Base-by-base conservation (phyloP, 2,888 invertebrate species). In the Acrobasis consociella region DNA sequence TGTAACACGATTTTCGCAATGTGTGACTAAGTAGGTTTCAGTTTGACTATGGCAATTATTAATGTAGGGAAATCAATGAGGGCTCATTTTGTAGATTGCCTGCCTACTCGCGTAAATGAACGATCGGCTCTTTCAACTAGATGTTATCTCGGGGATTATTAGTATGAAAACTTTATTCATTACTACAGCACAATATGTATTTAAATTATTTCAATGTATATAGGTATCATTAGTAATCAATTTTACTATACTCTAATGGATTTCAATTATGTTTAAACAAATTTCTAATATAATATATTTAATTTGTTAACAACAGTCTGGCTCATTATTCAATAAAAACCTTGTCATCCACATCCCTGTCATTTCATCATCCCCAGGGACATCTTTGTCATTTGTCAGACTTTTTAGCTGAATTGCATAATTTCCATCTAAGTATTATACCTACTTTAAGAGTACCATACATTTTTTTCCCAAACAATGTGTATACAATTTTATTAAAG, bases 51-150 rank as follows among this genome's bases (percentile, higher is more conserved):
- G 77, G 87, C 87, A 88, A 89, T 89, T 87, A 89, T 83, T 86
- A 85, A 85, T 78, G 78, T 80, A 83, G 85, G 82, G 78, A 84
- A 87, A 87, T 89, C 90, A 89, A 87, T 89, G 86, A 85, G 82
- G 74, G 69, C 82, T 83, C 87, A 87, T 87, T 88, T 87, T 75
- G 84, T 83, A 83, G 85, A 90, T 89, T 89, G 81, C 81, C 79
- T 79, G 78, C 70, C 77, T 80, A 79, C 79, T 82, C 79, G 72
- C 72, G 71, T 74, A 75, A 86, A 86, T 89, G 88, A 88, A 78
- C 82, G 85, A 85, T 86, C 65, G 79, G 60, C 68, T 72, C 73
- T 81, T 80, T 76, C 73, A 76, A 69, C 69, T 70, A 75, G 80
- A 82, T 85, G 68, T 73, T 81, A 80, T 78, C 73, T 69, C 78